These are phyloP conservation scores for Apamea monoglypha DNA, from an alignment of 2,888 invertebrate species.

Conservation along the genomic window DNA sequence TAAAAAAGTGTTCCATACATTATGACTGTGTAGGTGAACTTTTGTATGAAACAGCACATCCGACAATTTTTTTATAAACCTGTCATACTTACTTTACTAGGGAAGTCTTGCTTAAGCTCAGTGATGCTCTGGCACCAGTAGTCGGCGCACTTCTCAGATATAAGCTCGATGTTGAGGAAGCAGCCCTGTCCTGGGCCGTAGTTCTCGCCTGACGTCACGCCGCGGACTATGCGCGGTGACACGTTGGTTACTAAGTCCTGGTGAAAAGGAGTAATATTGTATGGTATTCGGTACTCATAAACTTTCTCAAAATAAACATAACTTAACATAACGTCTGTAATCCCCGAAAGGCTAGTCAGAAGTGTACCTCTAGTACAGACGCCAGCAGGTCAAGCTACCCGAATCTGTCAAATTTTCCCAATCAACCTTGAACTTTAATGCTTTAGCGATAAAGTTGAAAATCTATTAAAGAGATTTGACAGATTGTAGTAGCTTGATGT, in stretches of 20 bases:
- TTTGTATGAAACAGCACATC: not conserved
- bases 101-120: conserved; percentile 98
- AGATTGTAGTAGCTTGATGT: too few relatives aligned
- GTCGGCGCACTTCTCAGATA: conserved; percentile 98
- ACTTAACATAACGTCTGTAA: not conserved
- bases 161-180: conserved; percentile 99
- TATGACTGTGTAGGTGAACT: not conserved
- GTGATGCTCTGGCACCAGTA: conserved; percentile 97
- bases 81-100: conserved; percentile 91
- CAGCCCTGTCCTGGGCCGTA: conserved; percentile 99
- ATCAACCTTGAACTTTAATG: too few relatives aligned
- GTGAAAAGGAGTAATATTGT: not conserved
- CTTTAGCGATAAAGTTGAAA: too few relatives aligned
- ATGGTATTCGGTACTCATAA: not conserved
- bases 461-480: too few relatives aligned
- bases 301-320: not conserved
- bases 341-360: not conserved
- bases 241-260: conserved; percentile 98
- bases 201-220: conserved; percentile 96
- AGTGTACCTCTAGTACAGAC: not conserved
- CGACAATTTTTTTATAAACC: not conserved
- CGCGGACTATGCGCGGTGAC: conserved; percentile 98
- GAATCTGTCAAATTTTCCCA: too few relatives aligned
- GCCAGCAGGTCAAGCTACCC: too few relatives aligned
- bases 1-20: not conserved